These are phyloP conservation scores for Pseudomugil tenellus DNA, from an alignment of 2,797 vertebrate species.

Conservation along the genomic window DNA sequence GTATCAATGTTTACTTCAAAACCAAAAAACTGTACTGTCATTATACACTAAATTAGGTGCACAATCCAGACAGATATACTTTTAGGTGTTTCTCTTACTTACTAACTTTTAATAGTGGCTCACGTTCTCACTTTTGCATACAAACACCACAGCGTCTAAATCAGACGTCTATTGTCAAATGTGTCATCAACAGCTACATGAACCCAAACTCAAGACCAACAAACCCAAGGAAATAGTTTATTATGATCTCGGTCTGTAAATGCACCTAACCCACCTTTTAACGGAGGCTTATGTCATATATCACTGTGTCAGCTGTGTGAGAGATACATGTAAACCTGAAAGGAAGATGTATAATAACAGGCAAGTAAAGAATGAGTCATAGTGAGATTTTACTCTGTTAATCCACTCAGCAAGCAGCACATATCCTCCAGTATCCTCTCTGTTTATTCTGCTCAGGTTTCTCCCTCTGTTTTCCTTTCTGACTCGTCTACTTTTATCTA, in stretches of 20 bases:
- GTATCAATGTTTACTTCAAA: background rate
- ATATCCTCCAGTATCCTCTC: constrained; percentile 49
- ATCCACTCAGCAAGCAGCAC: constrained; percentile 57
- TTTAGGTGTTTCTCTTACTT: background rate
- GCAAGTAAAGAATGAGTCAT: constrained; percentile 56
- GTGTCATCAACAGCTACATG: background rate
- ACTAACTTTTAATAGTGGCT: background rate
- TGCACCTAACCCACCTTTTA: background rate
- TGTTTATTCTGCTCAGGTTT: constrained; percentile 54
- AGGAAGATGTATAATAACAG: constrained; percentile 45
- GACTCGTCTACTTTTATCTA: constrained; percentile 25
- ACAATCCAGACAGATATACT: too few relatives aligned
- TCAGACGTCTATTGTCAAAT: background rate
- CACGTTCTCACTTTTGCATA: background rate
- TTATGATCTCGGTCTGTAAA: constrained; percentile 12
- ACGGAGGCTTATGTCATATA: constrained; percentile 27
- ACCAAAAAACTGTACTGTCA: too few relatives aligned
- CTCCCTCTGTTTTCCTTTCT: constrained; percentile 39
- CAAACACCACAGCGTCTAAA: background rate
- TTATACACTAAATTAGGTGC: too few relatives aligned
- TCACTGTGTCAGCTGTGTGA: constrained; percentile 20
- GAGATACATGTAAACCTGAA: constrained; percentile 13
- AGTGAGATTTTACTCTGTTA: constrained; percentile 53
- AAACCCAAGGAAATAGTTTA: constrained; percentile 2
- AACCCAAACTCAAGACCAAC: background rate